These are phyloP conservation scores for Drosophila tanythrix DNA, from an alignment of 2,888 invertebrate genomes.

Conservation along the genomic window DNA sequence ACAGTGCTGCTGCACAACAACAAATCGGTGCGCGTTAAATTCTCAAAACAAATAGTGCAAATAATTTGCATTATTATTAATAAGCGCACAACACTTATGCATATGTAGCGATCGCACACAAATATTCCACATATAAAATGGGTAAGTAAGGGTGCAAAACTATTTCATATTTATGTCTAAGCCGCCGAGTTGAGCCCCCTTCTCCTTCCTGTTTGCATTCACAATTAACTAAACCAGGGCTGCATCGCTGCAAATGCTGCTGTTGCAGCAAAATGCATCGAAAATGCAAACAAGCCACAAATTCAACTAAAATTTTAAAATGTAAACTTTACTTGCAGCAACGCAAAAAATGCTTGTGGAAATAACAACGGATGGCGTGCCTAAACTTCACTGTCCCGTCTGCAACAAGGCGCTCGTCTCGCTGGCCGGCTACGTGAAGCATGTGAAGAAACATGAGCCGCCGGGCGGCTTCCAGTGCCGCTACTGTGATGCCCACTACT, in stretches of 20 bases:
- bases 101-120: slow-evolving; percentile 33
- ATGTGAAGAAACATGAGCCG: slow-evolving; percentile 84
- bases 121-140: slow-evolving; percentile 28
- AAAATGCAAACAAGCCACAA: not conserved
- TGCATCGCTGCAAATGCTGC: slow-evolving; percentile 16
- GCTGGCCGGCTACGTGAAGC: slow-evolving; percentile 83
- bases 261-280: not conserved
- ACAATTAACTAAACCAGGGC: slow-evolving; percentile 45
- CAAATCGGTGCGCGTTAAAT: slow-evolving; percentile 55
- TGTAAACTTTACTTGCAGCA: slow-evolving; percentile 36
- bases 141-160: slow-evolving; percentile 36
- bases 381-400: slow-evolving; percentile 82
- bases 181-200: slow-evolving; percentile 26
- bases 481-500: slow-evolving; percentile 81
- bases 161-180: slow-evolving; percentile 36
- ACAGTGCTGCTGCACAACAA: slow-evolving; percentile 74
- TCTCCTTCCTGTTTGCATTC: slow-evolving; percentile 15
- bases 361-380: slow-evolving; percentile 82
- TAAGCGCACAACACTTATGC: not conserved
- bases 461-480: slow-evolving; percentile 84
- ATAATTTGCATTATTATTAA: slow-evolving; percentile 12
- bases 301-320: not conserved
- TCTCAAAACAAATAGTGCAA: not conserved
- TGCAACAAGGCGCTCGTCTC: slow-evolving; percentile 82
- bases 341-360: slow-evolving; percentile 80